Base-by-base conservation (phyloP, 2,113 vertebrate species). In the Cavia porcellus region DNA sequence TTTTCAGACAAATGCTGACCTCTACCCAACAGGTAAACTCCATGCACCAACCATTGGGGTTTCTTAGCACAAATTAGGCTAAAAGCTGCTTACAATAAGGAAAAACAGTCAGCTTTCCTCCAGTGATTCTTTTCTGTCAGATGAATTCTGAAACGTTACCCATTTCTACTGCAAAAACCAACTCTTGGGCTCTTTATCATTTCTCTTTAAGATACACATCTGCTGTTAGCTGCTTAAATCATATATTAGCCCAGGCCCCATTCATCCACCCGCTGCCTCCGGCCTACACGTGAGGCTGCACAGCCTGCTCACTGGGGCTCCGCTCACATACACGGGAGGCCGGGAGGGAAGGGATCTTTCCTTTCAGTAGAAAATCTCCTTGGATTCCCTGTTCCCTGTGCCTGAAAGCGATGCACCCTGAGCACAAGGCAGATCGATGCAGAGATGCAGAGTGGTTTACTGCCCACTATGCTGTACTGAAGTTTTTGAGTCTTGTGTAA, bases 401-500 rank as follows among this genome's bases (percentile, higher is more conserved):
- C 74, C 57, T 19, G 7, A 32, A 20, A 83, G 57, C 12, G 22
- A 19, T 14, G 14, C 11, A 55, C 61, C 50, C 30, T 15, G 20
- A 72, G 30, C 8, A 2, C n/a, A 22, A 52, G 77, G 20, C 20
- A 30, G 59, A 45, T 20, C 4, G 14, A 32, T 47, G 47, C 74
- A 92, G 97, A 96, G 14, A 32, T 47, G 47, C 74, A 92, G 97
- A 96, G 77, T 28, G 68, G 97, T 90, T 89, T 81, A 0, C 95
- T 86, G 92, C 66, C 28, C 75, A 95, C 38, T 92, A 2, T 82
- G 88, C 74, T 2, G 0, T 45, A 70, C 57, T 85, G 79, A 96
- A 97, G 86, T 32, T 64, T 61, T 89, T 84, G 90, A 93, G 92
- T 93, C 77, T 89, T 86, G 12, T 93, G 32, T 97, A 98, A 98